Evolutionary conservation across 2,797 vertebrate species (phyloP), one percentile per base, ranked within the genome.

Genomic region (Aulostomus chinensis): DNA sequence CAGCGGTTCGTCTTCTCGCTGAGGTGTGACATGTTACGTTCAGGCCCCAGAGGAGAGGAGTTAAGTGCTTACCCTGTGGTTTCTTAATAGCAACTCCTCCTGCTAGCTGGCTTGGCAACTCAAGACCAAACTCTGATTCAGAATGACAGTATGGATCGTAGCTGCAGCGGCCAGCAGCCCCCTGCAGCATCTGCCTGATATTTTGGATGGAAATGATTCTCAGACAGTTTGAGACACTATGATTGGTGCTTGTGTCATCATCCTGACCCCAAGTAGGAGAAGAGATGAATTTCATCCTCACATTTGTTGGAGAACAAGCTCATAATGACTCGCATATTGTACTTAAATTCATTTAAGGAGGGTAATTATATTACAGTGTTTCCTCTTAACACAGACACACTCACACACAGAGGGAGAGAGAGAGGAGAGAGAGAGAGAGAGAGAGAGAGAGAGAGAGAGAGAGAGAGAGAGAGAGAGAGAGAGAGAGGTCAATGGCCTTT

Each of bases 1-100:
- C 22, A 36, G 65, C 54, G 36, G 40, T 68, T 37, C 47, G 41
- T 61, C 73, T 60, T 72, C 54, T 60, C 61, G 33, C 63, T 30
- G 42, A 58, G 48, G 68, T 73, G 74, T 51, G 63, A 75, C 60
- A 76, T 68, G 68, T 76, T 55, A 42, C 49, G 41, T 46, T 39
- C 20, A 4, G 32, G 62, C 20, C 49, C 15, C 31, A 16, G 21
- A 12, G 56, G 41, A 60, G 49, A 50, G 33, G 50, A 59, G 14
- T 22, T 29, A 39, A 48, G 50, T 45, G 48, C 67, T 54, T 52
- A 56, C 52, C 40, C 43, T 34, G 21, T 18, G 46, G 36, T 49
- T 58, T 52, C 52, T 48, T 56, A 45, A 14, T 2, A 18, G 39
- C 32, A 34, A 53, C 46, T 62, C 38, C 28, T 61, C 30, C 25